phyloP scores from a whole-genome alignment of 2,888 invertebrate species.

The Lithophane semibrunnea region DNA sequence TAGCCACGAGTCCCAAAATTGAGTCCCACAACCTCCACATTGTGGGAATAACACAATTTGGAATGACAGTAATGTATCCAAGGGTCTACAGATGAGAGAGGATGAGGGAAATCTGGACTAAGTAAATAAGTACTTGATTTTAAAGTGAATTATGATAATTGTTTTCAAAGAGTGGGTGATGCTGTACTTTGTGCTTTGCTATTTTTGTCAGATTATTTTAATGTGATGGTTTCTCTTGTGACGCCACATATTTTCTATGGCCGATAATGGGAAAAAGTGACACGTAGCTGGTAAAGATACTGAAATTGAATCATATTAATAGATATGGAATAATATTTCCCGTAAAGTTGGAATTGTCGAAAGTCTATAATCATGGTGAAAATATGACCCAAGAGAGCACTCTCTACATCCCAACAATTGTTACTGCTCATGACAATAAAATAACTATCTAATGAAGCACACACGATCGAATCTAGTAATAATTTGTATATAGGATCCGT shows the following conservation, averaged over 20 bases:
- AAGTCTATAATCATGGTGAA: slow-evolving; percentile 37
- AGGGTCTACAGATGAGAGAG: slow-evolving; percentile 43
- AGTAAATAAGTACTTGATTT: slow-evolving; percentile 43
- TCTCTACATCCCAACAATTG: neutral
- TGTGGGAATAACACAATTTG: slow-evolving; percentile 76
- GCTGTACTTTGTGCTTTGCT: neutral
- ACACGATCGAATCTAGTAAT: slow-evolving; percentile 26
- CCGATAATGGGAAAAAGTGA: neutral
- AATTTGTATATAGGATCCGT: slow-evolving; percentile 11
- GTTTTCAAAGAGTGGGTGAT: neutral
- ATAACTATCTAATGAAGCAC: slow-evolving; percentile 2
- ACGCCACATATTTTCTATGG: neutral
- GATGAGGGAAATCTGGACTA: slow-evolving; percentile 37
- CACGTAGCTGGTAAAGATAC: neutral
- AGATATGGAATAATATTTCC: neutral
- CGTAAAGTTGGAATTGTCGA: neutral
- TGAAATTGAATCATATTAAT: neutral
- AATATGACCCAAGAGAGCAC: slow-evolving; percentile 1
- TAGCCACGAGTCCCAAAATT: slow-evolving; percentile 74
- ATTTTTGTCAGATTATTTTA: neutral
- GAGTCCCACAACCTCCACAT: slow-evolving; percentile 76
- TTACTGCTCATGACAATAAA: neutral
- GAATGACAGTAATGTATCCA: slow-evolving; percentile 67
- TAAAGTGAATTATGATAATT: slow-evolving; percentile 34
- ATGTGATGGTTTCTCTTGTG: neutral